Conservation (phyloP, 2,888 invertebrate genomes). For the Agrochola litura region DNA sequence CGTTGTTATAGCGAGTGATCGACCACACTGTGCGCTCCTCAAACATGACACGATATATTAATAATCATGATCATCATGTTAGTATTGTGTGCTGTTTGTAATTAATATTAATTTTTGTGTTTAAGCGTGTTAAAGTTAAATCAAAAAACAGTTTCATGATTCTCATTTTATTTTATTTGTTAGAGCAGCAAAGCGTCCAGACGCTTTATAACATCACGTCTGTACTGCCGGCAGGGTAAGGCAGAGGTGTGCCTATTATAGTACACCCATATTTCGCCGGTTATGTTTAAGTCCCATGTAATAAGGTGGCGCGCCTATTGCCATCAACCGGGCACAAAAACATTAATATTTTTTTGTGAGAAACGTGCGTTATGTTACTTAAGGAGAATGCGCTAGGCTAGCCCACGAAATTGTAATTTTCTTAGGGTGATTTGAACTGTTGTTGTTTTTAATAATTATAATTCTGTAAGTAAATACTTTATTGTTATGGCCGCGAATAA, state of each 20-base stretch:
- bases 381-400: too few species aligned
- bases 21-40: conserved; percentile 66
- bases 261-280: background rate
- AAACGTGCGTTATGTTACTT: background rate
- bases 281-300: background rate
- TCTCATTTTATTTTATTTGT: conserved; percentile 43
- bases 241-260: background rate
- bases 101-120: conserved; percentile 39
- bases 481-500: background rate
- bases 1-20: conserved; percentile 62
- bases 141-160: conserved; percentile 17
- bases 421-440: background rate
- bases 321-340: too few species aligned
- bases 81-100: conserved; percentile 52
- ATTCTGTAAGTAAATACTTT: background rate
- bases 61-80: conserved; percentile 54
- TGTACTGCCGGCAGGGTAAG: background rate
- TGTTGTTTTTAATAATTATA: background rate
- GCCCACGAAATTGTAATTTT: background rate
- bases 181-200: conserved; percentile 58
- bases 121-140: conserved; percentile 52
- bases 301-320: too few species aligned
- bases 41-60: conserved; percentile 48
- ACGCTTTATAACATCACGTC: conserved; percentile 28
- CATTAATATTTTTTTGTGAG: background rate